Percentiles rank a stretch among this genome's conserved stretches.
These are phyloP conservation scores for Frieseomelitta varia DNA, from an alignment of 1,140 invertebrate species.

Conservation along the genomic window DNA sequence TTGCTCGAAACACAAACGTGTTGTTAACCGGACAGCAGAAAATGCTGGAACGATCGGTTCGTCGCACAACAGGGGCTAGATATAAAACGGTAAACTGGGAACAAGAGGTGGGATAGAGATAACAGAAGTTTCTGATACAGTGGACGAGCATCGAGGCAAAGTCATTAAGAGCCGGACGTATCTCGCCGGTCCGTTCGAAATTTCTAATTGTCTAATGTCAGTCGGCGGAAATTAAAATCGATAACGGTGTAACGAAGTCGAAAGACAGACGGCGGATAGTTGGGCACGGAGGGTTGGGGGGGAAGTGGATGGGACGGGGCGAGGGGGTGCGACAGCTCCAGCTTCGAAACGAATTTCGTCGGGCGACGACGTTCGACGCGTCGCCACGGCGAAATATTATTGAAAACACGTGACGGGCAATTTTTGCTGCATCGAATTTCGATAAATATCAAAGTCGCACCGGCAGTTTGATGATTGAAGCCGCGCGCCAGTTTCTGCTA, in stretches of 20 bases:
- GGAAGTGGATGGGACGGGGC: no score
- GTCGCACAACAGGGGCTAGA: neutral
- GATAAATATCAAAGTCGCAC: constrained; percentile 1
- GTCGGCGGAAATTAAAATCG: constrained; percentile 18
- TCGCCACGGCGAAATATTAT: neutral
- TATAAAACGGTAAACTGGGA: neutral
- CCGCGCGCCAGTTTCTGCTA: neutral
- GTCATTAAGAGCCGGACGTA: constrained; percentile 11
- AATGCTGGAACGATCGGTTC: neutral
- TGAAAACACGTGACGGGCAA: constrained; percentile 9
- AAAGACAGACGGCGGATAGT: neutral
- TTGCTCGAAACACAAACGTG: neutral
- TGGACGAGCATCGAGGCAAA: neutral
- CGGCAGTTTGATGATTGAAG: neutral
- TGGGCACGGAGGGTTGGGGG: no score
- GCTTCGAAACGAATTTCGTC: neutral
- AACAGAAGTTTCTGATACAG: neutral
- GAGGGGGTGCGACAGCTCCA: no score
- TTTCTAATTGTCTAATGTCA: constrained; percentile 13
- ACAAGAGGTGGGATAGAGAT: neutral
- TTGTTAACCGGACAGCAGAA: neutral
- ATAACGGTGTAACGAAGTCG: constrained; percentile 8
- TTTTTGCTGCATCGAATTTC: constrained; percentile 24
- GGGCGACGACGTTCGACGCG: neutral
- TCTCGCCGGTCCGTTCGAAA: neutral